phyloP scores from a whole-genome alignment of 2,797 vertebrate species.

The Onychomys arenicola region DNA sequence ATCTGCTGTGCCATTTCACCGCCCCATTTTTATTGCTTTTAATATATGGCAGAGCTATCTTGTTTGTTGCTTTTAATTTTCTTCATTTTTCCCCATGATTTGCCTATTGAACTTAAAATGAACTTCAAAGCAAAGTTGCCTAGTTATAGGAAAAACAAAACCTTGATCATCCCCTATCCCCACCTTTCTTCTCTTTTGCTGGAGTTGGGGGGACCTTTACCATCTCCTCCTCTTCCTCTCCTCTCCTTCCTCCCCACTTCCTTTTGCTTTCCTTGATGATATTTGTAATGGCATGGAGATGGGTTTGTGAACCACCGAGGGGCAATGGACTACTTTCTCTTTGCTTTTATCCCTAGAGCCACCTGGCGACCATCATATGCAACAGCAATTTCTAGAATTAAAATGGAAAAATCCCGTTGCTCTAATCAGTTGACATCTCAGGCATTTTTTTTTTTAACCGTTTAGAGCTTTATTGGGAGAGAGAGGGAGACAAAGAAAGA shows the following conservation, averaged over 20 bases:
- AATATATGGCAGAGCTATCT: not conserved
- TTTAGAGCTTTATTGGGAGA: too few species aligned
- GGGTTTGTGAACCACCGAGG: not conserved
- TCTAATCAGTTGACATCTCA: not conserved
- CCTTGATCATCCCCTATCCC: not conserved
- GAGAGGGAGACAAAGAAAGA: too few species aligned
- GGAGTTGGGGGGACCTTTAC: not conserved
- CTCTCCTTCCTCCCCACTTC: not conserved
- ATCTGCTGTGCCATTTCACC: not conserved
- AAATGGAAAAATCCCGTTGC: not conserved
- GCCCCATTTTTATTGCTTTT: not conserved
- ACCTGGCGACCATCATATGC: not conserved
- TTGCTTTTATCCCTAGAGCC: not conserved
- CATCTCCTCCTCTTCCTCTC: too few species aligned
- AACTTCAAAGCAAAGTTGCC: slow-evolving; percentile 5
- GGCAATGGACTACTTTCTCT: not conserved
- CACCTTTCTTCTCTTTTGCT: not conserved
- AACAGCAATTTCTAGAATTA: slow-evolving; percentile 26
- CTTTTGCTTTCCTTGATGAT: not conserved
- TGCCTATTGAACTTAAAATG: not conserved
- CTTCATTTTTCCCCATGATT: not conserved
- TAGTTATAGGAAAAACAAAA: not conserved
- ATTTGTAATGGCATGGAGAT: not conserved
- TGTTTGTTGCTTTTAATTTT: not conserved
- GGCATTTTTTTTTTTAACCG: too few species aligned